These are phyloP conservation scores for Hozukius guyotensis DNA, from an alignment of 2,797 vertebrate genomes.

Conservation along the genomic window DNA sequence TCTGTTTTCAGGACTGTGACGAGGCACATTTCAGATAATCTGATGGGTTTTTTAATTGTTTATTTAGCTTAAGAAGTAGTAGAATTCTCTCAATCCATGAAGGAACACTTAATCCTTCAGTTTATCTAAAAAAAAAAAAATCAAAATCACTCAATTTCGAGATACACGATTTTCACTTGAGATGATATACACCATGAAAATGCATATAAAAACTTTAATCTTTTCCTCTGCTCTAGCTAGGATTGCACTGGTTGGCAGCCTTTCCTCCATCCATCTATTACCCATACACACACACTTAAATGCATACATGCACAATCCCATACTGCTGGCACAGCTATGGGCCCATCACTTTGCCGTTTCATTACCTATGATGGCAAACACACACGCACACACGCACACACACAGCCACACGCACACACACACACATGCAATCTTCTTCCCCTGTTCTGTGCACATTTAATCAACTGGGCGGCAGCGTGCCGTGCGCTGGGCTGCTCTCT, in stretches of 20 bases:
- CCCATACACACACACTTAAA: conserved; percentile 2
- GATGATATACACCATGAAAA: background rate
- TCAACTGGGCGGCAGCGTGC: conserved; percentile 51
- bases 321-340: conserved; percentile 38
- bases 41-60: background rate
- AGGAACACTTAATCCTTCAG: background rate
- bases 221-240: background rate
- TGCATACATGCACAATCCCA: conserved; percentile 17
- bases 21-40: background rate
- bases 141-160: background rate
- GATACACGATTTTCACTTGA: background rate
- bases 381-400: background rate
- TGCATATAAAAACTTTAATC: background rate
- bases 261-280: background rate
- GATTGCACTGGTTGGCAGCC: background rate
- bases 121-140: background rate
- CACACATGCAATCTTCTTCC: conserved; percentile 12
- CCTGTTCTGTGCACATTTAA: conserved; percentile 61
- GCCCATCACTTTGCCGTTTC: conserved; percentile 44
- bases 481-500: conserved; percentile 45
- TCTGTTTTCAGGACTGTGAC: background rate
- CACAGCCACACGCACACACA: background rate
- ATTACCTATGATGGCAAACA: conserved; percentile 46
- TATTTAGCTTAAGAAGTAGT: background rate
- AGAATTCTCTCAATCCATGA: background rate